Percentiles rank a stretch among this genome's conserved stretches.
These are phyloP conservation scores for Xenopus laevis DNA, from an alignment of 2,113 vertebrate species.

Conservation along the genomic window DNA sequence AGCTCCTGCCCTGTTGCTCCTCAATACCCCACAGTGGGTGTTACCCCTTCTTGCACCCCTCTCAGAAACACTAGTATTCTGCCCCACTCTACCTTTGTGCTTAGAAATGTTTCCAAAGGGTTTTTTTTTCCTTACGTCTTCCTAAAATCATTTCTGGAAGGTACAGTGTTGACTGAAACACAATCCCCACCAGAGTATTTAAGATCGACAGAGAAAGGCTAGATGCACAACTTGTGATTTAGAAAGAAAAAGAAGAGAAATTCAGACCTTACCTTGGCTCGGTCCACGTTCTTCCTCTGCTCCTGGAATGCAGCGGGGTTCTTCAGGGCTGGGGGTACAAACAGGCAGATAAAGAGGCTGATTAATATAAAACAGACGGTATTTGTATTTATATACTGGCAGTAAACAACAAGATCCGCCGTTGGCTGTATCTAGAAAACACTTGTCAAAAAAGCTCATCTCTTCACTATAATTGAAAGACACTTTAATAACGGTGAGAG, in stretches of 20 bases:
- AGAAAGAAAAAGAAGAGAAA: neutral
- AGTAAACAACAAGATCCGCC: too few relatives aligned
- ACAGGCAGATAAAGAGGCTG: conserved; percentile 41
- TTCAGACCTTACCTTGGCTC: conserved; percentile 69
- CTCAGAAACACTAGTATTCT: too few relatives aligned
- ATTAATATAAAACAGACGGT: conserved; percentile 13
- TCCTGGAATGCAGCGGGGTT: conserved; percentile 75
- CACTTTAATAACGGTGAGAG: too few relatives aligned
- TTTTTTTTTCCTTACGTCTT: neutral
- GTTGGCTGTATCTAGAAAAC: too few relatives aligned
- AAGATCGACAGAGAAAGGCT: neutral
- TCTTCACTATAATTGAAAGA: too few relatives aligned
- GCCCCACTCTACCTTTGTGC: too few relatives aligned
- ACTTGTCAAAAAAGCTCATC: too few relatives aligned
- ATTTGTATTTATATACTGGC: conserved; percentile 4
- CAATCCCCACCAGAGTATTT: conserved; percentile 4
- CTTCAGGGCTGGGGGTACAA: conserved; percentile 78
- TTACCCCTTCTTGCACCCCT: too few relatives aligned
- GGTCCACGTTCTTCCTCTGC: conserved; percentile 73
- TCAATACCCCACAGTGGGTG: too few relatives aligned
- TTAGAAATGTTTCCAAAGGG: too few relatives aligned
- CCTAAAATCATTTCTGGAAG: conserved; percentile 24
- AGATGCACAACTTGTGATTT: neutral
- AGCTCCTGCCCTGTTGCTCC: too few relatives aligned
- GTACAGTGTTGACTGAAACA: neutral